Evolutionary conservation across 2,113 vertebrate genomes (phyloP), one percentile per base, ranked within the genome.

Genomic region (Atherinomorus stipes): DNA sequence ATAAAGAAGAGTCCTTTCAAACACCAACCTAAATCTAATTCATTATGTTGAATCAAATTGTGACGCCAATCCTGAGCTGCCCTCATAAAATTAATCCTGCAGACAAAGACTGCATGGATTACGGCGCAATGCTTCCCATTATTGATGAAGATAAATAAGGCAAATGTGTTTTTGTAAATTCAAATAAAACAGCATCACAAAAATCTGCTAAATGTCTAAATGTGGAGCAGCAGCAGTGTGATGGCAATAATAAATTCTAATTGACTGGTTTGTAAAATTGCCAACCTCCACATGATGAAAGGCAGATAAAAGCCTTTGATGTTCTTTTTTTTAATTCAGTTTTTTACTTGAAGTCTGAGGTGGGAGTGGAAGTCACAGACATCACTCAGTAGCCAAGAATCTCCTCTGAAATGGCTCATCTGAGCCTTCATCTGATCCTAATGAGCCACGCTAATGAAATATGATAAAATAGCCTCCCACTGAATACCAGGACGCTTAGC

Each of bases 231-330:
- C 51, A 72, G 60, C 60, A 45, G 64, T 52, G 67, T 51, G 76
- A 59, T 68, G 78, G 71, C 66, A 73, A 57, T 85, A 90, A 85
- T 61, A 40, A 76, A 64, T 81, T 77, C 52, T 92, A 86, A 92
- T 89, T 88, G 88, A 86, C 80, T 89, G 71, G 68, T 87, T 90
- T 88, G 71, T 82, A 71, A 85, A 85, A 88, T 76, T 85, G 81
- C 68, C 86, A 86, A 74, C 74, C 84, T 80, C 80, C 83, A 64
- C 73, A 84, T 73, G 89, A 93, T 93, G 89, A 93, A 91, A 91
- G 88, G 75, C 69, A 71, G 86, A 90, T 90, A 70, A 76, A 78
- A 79, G 51, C 42, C 83, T 92, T 89, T 91, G 86, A 92, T 89
- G 86, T 77, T 10, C 12, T 23, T 11, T 66, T 74, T 84, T 54